Evolutionary conservation across 2,113 vertebrate genomes (phyloP), one percentile per base, ranked within the genome.

Genomic region (Polyodon spathula): DNA sequence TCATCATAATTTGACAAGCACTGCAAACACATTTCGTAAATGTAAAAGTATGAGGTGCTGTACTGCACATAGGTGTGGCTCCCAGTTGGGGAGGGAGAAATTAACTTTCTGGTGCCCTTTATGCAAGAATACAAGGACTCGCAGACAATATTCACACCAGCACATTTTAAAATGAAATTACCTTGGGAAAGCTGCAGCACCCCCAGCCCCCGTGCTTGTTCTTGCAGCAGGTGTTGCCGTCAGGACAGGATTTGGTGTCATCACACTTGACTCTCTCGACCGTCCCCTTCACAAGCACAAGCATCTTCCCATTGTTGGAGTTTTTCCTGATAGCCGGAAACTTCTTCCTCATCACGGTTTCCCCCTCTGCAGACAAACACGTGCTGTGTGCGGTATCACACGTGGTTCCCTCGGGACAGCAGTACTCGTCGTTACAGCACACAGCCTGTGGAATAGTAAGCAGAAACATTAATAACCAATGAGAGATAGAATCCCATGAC

Each of bases 191-290:
- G 0, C 86, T 85, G 70, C 88, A 92, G 66, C 89, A 90, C 1
- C 73, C 83, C 86, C 86, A 89, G 0, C 27, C 1, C 12, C 61
- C 81, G 1, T 1, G 1, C 0, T 50, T 0, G 0, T 52, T 77
- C 1, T 61, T 76, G 65, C 92, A 94, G 84, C 90, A 95, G 3
- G 92, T 95, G 71, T 2, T 71, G 1, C 84, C 81, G 0, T 85
- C 74, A 0, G 85, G 78, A 48, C 93, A 94, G 66, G 80, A 76
- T 9, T 70, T 85, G 42, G 50, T 0, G 0, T 80, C 57, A 1
- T 83, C 78, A 9, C 75, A 82, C 12, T 7, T 7, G 43, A 44
- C n/a, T 44, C 7, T 8, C 60, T 41, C 17, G 16, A 51, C 9
- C 58, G 4, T 27, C 38, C 48, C 27, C 4, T 2, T 6, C 1